Conservation (phyloP, 2,888 invertebrate genomes). For the Melanostoma mellinum region DNA sequence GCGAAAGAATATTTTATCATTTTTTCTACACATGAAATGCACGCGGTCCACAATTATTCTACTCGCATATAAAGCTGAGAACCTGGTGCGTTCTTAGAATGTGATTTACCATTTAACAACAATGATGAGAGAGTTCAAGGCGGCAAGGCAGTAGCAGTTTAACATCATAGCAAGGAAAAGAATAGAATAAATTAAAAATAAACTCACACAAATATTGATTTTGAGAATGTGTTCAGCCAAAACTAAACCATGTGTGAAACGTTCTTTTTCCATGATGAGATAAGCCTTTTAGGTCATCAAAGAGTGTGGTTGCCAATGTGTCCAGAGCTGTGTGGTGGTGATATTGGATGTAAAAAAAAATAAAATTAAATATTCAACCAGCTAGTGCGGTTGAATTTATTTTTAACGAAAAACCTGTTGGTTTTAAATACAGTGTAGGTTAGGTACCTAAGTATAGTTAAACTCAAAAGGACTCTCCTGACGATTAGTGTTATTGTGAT, state of each 20-base stretch:
- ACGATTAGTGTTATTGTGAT: background rate
- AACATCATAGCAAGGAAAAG: background rate
- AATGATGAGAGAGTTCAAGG: constrained; percentile 43
- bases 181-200: constrained; percentile 67
- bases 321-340: background rate
- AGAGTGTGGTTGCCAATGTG: constrained; percentile 25
- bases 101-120: constrained; percentile 2
- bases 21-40: background rate
- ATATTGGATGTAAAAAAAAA: background rate
- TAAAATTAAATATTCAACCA: background rate
- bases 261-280: constrained; percentile 41
- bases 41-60: background rate
- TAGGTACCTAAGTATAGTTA: background rate
- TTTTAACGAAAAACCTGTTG: constrained; percentile 23
- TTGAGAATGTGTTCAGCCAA: constrained; percentile 57
- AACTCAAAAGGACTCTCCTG: background rate
- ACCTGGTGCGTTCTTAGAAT: background rate
- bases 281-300: constrained; percentile 66
- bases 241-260: constrained; percentile 62
- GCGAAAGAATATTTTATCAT: background rate
- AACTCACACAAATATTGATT: constrained; percentile 61
- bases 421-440: background rate
- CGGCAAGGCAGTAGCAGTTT: constrained; percentile 3
- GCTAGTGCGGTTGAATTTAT: constrained; percentile 1
- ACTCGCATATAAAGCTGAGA: background rate